Percentiles rank a stretch among this genome's conserved stretches.
Evolutionary conservation across 2,888 invertebrate genomes (phyloP).

Genomic region (Nudaria mundana): DNA sequence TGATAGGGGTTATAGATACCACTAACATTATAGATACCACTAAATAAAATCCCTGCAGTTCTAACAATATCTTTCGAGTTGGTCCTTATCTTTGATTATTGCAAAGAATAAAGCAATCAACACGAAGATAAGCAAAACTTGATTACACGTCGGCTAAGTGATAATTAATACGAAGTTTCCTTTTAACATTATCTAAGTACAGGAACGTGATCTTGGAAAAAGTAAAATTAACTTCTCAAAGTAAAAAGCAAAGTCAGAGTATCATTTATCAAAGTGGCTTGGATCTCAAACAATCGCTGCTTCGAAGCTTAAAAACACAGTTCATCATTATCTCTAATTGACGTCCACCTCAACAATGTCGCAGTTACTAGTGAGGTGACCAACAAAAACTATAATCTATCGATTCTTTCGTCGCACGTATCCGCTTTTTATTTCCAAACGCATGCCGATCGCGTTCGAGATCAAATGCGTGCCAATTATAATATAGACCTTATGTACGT

Average conservation of each 20-base stretch:
- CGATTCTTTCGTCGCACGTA: conserved; percentile 69
- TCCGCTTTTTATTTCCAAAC: conserved; percentile 61
- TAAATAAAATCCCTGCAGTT: too few relatives aligned
- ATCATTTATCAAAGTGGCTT: conserved; percentile 40
- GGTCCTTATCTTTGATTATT: too few relatives aligned
- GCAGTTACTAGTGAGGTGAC: conserved; percentile 54
- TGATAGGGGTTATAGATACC: too few relatives aligned
- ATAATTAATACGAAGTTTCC: conserved; percentile 25
- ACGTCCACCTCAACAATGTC: conserved; percentile 68
- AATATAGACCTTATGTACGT: conserved; percentile 58
- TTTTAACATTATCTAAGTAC: conserved; percentile 14
- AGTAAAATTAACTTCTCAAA: conserved; percentile 31
- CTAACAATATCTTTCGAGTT: too few relatives aligned
- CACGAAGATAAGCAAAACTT: not conserved
- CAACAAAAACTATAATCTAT: conserved; percentile 72
- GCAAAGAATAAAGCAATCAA: not conserved
- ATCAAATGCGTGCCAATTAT: conserved; percentile 63
- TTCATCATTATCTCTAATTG: conserved; percentile 77
- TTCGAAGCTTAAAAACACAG: conserved; percentile 53
- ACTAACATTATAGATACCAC: too few relatives aligned
- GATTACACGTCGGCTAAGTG: not conserved
- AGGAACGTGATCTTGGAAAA: conserved; percentile 22
- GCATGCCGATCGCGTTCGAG: conserved; percentile 59
- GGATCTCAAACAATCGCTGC: conserved; percentile 49
- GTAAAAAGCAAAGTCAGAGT: conserved; percentile 23